Evolutionary conservation across 53 echinoderm and acorn worm genomes (phyloP).

Genomic region (Henricia sp.): DNA sequence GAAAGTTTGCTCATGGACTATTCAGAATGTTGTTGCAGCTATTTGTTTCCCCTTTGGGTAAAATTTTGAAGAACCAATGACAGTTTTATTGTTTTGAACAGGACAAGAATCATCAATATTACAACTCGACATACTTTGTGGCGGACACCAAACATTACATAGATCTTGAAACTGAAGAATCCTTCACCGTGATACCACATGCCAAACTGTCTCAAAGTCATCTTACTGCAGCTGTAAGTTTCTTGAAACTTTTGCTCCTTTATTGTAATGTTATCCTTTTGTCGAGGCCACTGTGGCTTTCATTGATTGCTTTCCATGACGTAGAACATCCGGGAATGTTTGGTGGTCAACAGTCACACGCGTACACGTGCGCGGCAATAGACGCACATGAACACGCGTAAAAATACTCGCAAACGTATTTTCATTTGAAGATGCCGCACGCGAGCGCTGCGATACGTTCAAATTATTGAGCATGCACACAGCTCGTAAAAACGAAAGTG

Average conservation of each 20-base stretch:
- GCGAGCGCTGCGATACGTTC: no score
- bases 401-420: not conserved
- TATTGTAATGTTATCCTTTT: not conserved
- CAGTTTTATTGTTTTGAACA: conserved; percentile 20
- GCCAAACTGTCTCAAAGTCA: conserved; percentile 65
- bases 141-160: conserved; percentile 51
- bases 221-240: conserved; percentile 78
- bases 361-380: not conserved
- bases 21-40: not conserved
- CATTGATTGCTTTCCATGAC: no score
- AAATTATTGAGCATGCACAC: no score
- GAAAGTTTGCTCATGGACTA: not conserved
- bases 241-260: no score
- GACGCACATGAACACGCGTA: not conserved
- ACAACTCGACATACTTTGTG: conserved; percentile 64
- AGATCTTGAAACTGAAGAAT: conserved; percentile 58
- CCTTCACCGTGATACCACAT: conserved; percentile 65
- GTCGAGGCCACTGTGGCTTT: not conserved
- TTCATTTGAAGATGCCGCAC: no score
- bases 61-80: not conserved
- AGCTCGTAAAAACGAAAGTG: no score
- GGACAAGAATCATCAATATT: conserved; percentile 65
- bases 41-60: not conserved
- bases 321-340: not conserved
- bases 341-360: not conserved